Conservation (phyloP, 2,113 vertebrate genomes). For the Pogonocichla stellata region DNA sequence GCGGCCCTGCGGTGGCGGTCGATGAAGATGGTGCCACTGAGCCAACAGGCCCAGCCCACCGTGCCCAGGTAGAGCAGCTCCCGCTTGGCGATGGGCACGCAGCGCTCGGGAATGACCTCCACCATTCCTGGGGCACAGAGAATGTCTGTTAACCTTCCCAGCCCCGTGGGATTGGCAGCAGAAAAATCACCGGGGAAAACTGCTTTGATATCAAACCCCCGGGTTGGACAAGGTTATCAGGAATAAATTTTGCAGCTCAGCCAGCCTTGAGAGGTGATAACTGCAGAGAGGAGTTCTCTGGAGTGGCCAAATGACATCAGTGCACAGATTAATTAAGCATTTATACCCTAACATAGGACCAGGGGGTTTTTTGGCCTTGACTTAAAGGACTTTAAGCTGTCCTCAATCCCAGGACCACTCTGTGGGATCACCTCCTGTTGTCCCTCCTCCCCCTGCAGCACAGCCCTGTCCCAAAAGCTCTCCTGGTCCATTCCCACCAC, state of each 20-base stretch:
- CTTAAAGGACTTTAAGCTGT: background rate
- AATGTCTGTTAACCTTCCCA: accelerated
- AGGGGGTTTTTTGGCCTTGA: background rate
- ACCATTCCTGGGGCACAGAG: conserved; percentile 66
- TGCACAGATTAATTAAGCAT: background rate
- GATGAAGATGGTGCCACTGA: conserved; percentile 79
- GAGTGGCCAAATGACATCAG: background rate
- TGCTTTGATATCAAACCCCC: background rate
- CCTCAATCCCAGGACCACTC: background rate
- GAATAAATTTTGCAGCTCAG: background rate
- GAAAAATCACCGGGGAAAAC: background rate
- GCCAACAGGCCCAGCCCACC: conserved; percentile 77
- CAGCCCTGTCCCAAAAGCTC: background rate
- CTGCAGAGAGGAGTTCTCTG: background rate
- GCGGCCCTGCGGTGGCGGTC: conserved; percentile 71
- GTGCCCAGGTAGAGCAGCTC: conserved; percentile 78
- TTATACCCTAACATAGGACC: background rate
- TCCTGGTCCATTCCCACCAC: background rate
- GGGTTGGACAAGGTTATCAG: background rate
- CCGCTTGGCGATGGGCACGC: conserved; percentile 78
- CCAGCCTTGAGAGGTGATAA: background rate
- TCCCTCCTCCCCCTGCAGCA: background rate
- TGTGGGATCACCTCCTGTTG: accelerated
- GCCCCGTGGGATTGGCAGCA: accelerated
- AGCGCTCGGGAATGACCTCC: conserved; percentile 76